Evolutionary conservation across 2,113 vertebrate genomes (phyloP), one percentile per base, ranked within the genome.

Genomic region (Menura novaehollandiae): DNA sequence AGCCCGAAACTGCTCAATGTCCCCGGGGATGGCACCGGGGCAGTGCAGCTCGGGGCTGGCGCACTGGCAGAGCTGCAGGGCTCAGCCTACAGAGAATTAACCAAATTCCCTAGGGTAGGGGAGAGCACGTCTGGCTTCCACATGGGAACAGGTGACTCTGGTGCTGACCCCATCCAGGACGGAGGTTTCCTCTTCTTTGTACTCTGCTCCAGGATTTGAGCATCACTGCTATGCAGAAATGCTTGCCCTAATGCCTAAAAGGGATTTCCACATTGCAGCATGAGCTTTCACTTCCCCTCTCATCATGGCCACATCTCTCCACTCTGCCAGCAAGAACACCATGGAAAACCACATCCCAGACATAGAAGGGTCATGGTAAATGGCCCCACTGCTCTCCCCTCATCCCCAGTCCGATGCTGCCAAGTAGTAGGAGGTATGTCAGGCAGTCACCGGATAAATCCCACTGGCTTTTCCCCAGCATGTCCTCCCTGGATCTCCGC

Each of bases 11-110:
- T 30, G 6, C 51, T 81, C 52, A 11, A 5, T 5, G 56, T 91
- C 87, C 60, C 81, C 30, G 47, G 88, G 15, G 85, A 14, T 1
- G 5, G 28, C 2, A 0, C 0, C 0, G 11, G 15, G 7, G 21
- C 0, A 0, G 5, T 44, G 26, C 49, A 33, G 8, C 21, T 60
- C 0, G 0, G 15, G 3, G 32, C 4, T 56, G 16, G 8, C 35
- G 23, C 2, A 0, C 15, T 52, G 43, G n/a, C 15, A 51, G n/a
- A 41, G 23, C 49, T 51, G 27, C 6, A 11, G 13, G 33, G 19
- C 41, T 68, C 41, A 88, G 35, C 28, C 35, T 64, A 7, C 32
- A 1, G 11, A 30, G 9, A 71, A 32, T 4, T 1, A 3, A 43
- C 17, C 5, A 21, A 33, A 16, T 75, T 51, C 14, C 4, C 11